phyloP scores from a whole-genome alignment of 2,888 invertebrate species.

The Diabrotica balteata region DNA sequence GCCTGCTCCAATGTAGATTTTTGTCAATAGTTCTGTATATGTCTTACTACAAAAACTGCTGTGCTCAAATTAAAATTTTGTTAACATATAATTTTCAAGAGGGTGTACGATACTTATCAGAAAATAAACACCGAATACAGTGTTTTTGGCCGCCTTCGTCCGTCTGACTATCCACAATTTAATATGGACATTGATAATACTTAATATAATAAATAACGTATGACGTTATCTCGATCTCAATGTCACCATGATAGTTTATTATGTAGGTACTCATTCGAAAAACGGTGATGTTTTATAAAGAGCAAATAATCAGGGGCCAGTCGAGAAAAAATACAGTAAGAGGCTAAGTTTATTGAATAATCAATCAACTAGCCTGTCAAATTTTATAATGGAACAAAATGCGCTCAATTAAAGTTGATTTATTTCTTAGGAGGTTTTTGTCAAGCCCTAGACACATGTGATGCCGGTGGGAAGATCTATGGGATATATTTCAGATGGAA shows the following conservation, averaged over 20 bases:
- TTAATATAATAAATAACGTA: constrained; percentile 24
- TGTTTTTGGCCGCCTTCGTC: too few species aligned
- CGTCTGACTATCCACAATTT: too few species aligned
- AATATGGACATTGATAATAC: too few species aligned
- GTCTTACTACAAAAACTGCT: too few species aligned
- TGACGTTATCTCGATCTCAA: constrained; percentile 40
- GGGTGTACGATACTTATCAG: too few species aligned
- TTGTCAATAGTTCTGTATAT: too few species aligned
- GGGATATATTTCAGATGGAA: background rate
- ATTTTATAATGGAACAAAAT: constrained; percentile 42
- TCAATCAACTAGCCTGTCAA: constrained; percentile 42
- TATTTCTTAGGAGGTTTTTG: constrained; percentile 37
- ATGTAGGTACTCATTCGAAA: constrained; percentile 31
- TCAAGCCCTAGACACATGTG: constrained; percentile 17
- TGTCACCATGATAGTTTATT: constrained; percentile 30
- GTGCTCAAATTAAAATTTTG: too few species aligned
- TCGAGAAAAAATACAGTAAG: constrained; percentile 30
- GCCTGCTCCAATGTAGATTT: too few species aligned
- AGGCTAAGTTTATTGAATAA: constrained; percentile 32
- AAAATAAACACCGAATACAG: too few species aligned
- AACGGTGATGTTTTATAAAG: constrained; percentile 31
- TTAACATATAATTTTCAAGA: too few species aligned
- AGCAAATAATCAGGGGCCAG: constrained; percentile 23
- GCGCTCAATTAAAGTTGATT: constrained; percentile 47
- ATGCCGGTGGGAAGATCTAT: constrained; percentile 14